Conservation (phyloP, 1,140 invertebrate genomes). For the Temnothorax curvispinosus region DNA sequence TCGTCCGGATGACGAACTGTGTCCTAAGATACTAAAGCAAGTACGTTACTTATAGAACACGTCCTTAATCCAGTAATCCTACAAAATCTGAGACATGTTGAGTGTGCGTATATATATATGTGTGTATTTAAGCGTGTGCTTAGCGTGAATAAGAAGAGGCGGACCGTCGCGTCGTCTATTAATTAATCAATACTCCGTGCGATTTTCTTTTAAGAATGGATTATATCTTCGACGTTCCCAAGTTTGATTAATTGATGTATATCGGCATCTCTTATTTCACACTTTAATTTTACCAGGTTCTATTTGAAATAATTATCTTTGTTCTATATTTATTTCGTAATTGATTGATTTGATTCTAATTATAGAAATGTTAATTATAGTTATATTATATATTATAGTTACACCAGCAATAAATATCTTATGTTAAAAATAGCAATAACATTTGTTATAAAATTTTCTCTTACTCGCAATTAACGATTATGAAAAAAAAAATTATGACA, state of each 20-base stretch:
- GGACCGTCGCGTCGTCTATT: background rate
- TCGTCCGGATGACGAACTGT: background rate
- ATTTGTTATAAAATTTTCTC: background rate
- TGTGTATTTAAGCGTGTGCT: background rate
- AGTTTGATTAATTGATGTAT: constrained; percentile 22
- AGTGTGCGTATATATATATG: background rate
- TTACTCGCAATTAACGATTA: background rate
- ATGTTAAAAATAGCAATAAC: background rate
- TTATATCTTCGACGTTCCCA: background rate
- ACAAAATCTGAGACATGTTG: constrained; percentile 6
- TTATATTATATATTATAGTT: background rate
- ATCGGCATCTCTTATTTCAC: background rate
- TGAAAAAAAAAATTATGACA: background rate
- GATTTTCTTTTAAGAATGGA: background rate
- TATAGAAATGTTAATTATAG: background rate
- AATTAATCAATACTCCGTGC: constrained; percentile 1
- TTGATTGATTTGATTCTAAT: background rate
- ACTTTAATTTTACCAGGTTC: background rate
- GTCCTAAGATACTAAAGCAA: background rate
- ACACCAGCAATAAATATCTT: background rate
- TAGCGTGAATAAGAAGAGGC: constrained; percentile 8
- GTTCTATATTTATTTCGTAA: background rate
- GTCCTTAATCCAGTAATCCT: constrained; percentile 38
- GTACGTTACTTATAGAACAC: background rate
- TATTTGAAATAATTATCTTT: background rate